These are phyloP conservation scores for Herpailurus yagouaroundi DNA, from an alignment of 2,113 vertebrate species.

Conservation along the genomic window DNA sequence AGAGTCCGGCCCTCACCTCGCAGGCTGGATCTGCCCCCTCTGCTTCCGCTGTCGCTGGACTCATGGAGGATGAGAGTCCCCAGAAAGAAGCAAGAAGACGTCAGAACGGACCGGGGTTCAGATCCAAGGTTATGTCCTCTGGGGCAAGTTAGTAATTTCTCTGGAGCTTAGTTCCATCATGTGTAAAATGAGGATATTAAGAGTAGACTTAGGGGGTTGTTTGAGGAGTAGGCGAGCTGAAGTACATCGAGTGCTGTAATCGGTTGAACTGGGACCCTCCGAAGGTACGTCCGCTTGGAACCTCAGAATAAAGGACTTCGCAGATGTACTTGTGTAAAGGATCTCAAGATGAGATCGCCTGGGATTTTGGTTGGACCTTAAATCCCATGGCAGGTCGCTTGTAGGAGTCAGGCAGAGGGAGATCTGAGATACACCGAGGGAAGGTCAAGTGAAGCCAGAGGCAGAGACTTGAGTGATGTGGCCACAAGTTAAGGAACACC, in stretches of 20 bases:
- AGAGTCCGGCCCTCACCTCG: background rate
- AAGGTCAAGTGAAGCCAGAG: background rate
- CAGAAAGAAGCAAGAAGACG: background rate
- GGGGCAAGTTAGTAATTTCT: background rate
- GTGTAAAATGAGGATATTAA: background rate
- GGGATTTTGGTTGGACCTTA: background rate
- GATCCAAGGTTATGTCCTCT: background rate
- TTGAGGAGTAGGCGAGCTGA: background rate
- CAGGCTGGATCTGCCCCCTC: background rate
- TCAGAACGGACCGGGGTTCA: background rate
- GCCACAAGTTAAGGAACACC: background rate
- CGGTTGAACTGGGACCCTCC: background rate
- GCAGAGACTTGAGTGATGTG: background rate
- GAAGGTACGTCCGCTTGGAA: background rate
- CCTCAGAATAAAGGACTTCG: background rate
- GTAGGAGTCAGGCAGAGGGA: background rate
- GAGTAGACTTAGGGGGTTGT: background rate
- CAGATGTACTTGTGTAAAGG: background rate
- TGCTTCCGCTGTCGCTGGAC: background rate
- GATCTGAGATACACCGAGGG: background rate
- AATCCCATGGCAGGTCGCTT: background rate
- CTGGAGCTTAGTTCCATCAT: background rate
- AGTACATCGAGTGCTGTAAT: background rate
- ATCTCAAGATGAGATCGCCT: background rate
- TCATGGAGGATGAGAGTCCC: background rate